Evolutionary conservation across 2,797 vertebrate species (phyloP).

Genomic region (Odontamblyopus lacepedii): DNA sequence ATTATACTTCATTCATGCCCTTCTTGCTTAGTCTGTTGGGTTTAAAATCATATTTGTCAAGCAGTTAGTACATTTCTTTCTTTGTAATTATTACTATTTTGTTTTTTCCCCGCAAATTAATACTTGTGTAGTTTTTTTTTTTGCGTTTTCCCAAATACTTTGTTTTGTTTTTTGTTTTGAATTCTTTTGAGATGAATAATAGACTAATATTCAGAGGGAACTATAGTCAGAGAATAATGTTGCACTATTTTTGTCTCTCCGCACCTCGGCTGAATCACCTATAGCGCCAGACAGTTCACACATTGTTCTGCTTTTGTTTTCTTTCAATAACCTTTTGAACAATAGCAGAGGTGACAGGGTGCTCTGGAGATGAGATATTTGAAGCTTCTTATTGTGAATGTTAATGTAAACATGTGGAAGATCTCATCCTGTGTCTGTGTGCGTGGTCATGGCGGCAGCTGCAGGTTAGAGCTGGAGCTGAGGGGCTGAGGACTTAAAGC

Average conservation of each 20-base stretch:
- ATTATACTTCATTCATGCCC: too few species aligned
- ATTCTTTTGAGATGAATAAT: not conserved
- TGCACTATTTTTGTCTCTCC: not conserved
- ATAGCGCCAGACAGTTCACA: constrained; percentile 28
- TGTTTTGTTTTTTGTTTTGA: not conserved
- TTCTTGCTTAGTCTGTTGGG: too few species aligned
- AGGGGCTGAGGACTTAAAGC: constrained; percentile 44
- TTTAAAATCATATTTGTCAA: too few species aligned
- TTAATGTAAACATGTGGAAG: constrained; percentile 68
- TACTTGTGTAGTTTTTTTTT: not conserved
- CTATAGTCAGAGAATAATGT: not conserved
- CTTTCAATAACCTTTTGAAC: constrained; percentile 70
- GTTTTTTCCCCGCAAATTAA: too few species aligned
- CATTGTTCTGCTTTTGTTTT: constrained; percentile 61
- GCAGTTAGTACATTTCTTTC: too few species aligned
- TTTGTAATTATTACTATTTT: too few species aligned
- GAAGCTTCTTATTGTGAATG: constrained; percentile 44
- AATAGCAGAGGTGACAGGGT: constrained; percentile 55
- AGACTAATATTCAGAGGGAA: not conserved
- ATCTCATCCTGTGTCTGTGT: constrained; percentile 64
- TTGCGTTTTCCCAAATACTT: not conserved
- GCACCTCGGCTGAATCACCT: not conserved
- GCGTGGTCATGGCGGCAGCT: constrained; percentile 59
- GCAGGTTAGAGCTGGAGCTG: constrained; percentile 65
- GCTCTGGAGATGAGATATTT: constrained; percentile 50